phyloP scores from a whole-genome alignment of 2,888 invertebrate species.

The Sinodicranocentrus sp. region DNA sequence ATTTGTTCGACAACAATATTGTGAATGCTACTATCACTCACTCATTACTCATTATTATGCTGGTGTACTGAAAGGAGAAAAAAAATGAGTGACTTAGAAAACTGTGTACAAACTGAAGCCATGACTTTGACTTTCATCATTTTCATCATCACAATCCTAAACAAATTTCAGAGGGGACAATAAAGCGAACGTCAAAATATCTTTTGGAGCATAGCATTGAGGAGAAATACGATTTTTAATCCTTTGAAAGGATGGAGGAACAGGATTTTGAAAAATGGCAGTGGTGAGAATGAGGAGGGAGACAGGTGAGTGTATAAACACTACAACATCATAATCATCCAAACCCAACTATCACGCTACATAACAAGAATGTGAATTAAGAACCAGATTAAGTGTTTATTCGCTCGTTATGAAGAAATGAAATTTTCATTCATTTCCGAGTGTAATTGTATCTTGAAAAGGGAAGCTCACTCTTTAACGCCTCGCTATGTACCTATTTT shows the following conservation, averaged over 20 bases:
- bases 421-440: conserved; percentile 44
- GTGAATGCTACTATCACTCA: background rate
- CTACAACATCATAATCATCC: background rate
- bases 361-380: conserved; percentile 46
- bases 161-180: conserved; percentile 8
- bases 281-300: conserved; percentile 19
- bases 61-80: background rate
- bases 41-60: too few species aligned
- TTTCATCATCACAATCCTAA: conserved; percentile 1
- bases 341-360: conserved; percentile 2
- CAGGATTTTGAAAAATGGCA: conserved; percentile 12
- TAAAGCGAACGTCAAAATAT: conserved; percentile 4
- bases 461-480: conserved; percentile 27
- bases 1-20: conserved; percentile 15
- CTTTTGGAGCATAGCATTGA: conserved; percentile 22
- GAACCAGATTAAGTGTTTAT: conserved; percentile 68
- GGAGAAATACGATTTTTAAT: conserved; percentile 15
- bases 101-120: conserved; percentile 3
- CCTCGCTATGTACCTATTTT: background rate
- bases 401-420: conserved; percentile 41
- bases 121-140: conserved; percentile 53
- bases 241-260: background rate
- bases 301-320: conserved; percentile 39
- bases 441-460: conserved; percentile 39
- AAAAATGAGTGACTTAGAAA: conserved; percentile 18